These are phyloP conservation scores for Drosophila paulistorum DNA, from an alignment of 1,140 invertebrate genomes.

Conservation along the genomic window DNA sequence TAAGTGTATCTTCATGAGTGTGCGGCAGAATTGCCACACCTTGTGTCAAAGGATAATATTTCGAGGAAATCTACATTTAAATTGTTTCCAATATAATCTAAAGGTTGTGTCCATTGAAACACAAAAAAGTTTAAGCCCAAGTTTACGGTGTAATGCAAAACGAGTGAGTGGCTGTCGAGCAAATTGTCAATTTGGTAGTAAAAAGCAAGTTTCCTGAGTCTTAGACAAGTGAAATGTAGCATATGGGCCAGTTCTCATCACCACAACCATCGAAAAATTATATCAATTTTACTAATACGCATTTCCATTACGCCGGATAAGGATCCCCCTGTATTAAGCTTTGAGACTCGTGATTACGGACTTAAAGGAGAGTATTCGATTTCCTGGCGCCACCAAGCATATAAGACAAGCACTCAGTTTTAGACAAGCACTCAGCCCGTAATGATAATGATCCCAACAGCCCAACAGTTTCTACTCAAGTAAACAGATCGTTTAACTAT, in stretches of 20 bases:
- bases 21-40: constrained; percentile 44
- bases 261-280: not conserved
- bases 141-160: constrained; percentile 42
- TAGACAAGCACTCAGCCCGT: constrained; percentile 14
- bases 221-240: constrained; percentile 29
- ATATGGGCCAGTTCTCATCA: constrained; percentile 63
- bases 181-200: not conserved
- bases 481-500: not conserved
- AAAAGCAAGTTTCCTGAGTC: constrained; percentile 3
- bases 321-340: too few relatives aligned
- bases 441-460: constrained; percentile 32
- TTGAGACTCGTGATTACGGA: too few relatives aligned
- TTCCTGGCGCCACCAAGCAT: constrained; percentile 67
- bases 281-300: not conserved
- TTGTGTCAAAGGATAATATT: constrained; percentile 65
- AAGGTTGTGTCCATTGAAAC: constrained; percentile 66
- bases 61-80: constrained; percentile 75
- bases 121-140: constrained; percentile 51
- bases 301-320: not conserved
- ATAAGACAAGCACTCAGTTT: constrained; percentile 34
- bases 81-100: constrained; percentile 82
- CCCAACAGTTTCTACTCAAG: constrained; percentile 11
- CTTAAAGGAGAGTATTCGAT: constrained; percentile 29
- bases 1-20: constrained; percentile 31
- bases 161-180: constrained; percentile 2